Evolutionary conservation across 2,888 invertebrate species (phyloP), one percentile per base, ranked within the genome.

Genomic region (Eulithis testata): DNA sequence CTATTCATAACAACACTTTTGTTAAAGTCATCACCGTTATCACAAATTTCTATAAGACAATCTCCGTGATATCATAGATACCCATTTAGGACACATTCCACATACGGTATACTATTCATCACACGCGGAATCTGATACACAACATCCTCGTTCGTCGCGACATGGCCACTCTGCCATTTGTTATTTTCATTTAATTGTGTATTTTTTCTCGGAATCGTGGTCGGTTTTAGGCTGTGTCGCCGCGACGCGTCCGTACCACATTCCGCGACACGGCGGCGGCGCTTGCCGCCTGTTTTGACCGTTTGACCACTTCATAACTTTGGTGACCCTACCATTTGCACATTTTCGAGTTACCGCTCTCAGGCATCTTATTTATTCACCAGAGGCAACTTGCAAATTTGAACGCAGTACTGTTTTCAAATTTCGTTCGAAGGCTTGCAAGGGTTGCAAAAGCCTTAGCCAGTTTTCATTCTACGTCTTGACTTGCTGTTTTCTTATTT

Each of bases 241-340:
- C 76, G 77, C 76, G 81, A 75, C 82, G 83, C 83, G 83, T 81
- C 82, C 80, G 80, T 81, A 81, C 86, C 86, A 81, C 91, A 91
- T 91, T 91, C 91, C 90, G 81, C 91, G 91, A 81, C 90, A 81
- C 70, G 71, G 78, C 77, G 71, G 78, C 77, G 91, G 89, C 91
- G 90, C 85, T 82, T 75, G 82, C 85, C 74, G 77, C 72, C 62
- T 70, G 74, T 76, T 80, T 80, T 81, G 83, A 85, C 84, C 84
- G 82, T 81, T 81, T 83, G 84, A 83, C 83, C 85, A 83, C 82
- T 81, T 83, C 76, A 81, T 86, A 84, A 84, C 77, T 81, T 73
- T 77, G 73, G 43, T 62, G 75, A 71, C 73, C 78, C 71, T 79
- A 82, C 80, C 70, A 80, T 72, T 69, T 63, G 69, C 61, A 51